Evolutionary conservation across 2,888 invertebrate species (phyloP).

Genomic region (Aquatica leii): DNA sequence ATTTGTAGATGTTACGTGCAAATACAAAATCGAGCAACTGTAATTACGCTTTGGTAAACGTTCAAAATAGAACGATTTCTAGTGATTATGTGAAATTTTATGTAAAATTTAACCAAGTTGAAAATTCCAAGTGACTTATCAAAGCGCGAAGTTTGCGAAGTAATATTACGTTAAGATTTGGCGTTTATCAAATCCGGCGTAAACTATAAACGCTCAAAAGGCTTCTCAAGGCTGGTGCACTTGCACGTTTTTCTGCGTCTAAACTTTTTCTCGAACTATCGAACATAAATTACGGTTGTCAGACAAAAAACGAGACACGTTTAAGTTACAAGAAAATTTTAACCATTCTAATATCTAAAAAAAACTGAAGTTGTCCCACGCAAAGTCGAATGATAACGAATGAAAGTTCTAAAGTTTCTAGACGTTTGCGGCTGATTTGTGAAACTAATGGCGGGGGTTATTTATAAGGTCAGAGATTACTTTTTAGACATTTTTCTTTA

Average conservation of each 20-base stretch:
- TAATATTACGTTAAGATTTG: too few species aligned
- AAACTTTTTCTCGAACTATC: too few species aligned
- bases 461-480: conserved; percentile 45
- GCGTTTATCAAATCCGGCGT: too few species aligned
- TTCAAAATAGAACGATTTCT: too few species aligned
- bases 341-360: background rate
- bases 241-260: too few species aligned
- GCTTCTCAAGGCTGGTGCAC: too few species aligned
- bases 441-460: conserved; percentile 43
- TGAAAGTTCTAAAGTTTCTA: conserved; percentile 42
- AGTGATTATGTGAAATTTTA: background rate
- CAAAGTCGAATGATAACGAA: conserved; percentile 38
- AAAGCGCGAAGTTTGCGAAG: background rate
- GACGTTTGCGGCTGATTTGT: conserved; percentile 43
- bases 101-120: conserved; percentile 5
- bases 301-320: too few species aligned
- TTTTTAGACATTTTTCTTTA: conserved; percentile 42
- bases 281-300: too few species aligned
- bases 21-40: too few species aligned
- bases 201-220: too few species aligned
- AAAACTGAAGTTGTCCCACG: conserved; percentile 25
- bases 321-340: too few species aligned
- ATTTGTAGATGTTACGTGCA: background rate
- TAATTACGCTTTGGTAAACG: too few species aligned
- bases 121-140: conserved; percentile 8